These are phyloP conservation scores for Rhodinocichla rosea DNA, from an alignment of 2,113 vertebrate genomes.

Conservation along the genomic window DNA sequence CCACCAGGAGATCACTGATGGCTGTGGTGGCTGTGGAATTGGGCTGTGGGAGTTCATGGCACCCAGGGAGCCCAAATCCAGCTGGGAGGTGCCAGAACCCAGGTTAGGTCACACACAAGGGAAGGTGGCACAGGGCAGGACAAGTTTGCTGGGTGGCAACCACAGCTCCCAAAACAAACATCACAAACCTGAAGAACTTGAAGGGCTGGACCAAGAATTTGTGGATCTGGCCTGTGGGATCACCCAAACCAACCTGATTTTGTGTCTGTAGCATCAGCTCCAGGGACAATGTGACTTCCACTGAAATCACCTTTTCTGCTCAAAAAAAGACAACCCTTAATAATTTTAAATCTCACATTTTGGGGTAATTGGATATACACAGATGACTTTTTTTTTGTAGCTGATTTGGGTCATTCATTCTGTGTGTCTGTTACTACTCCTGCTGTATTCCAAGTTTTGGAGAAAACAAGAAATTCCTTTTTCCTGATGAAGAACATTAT, in stretches of 20 bases:
- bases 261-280: background rate
- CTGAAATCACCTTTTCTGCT: background rate
- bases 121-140: background rate
- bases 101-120: fast-evolving
- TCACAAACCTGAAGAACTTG: background rate
- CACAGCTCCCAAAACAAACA: fast-evolving
- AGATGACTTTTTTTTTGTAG: background rate
- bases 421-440: background rate
- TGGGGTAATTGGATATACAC: background rate
- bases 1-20: background rate
- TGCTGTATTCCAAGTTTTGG: background rate
- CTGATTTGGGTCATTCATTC: background rate
- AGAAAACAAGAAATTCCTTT: background rate
- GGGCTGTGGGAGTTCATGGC: background rate
- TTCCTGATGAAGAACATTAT: background rate
- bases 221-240: background rate
- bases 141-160: background rate
- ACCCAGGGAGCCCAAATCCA: background rate
- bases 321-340: background rate
- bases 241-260: background rate
- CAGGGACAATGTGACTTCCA: background rate
- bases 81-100: background rate
- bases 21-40: background rate
- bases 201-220: background rate
- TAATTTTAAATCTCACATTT: background rate